phyloP scores from a whole-genome alignment of 2,888 invertebrate genomes.

The Hecatera dysodea region DNA sequence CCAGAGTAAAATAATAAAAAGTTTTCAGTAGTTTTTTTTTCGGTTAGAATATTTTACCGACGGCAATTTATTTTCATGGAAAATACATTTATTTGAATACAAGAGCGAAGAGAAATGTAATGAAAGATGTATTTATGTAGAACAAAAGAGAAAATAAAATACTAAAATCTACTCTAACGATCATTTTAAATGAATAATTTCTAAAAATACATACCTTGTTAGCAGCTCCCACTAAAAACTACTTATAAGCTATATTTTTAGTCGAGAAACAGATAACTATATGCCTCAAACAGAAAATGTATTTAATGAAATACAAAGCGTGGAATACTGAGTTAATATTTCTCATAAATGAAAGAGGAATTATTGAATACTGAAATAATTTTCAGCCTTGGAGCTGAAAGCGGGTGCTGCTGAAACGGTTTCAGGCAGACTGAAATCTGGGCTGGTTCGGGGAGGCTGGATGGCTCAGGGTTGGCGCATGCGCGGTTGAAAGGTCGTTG shows the following conservation, averaged over 20 bases:
- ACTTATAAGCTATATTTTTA: constrained; percentile 88
- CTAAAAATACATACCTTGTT: constrained; percentile 54
- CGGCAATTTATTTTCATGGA: not conserved
- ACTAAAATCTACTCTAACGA: constrained; percentile 56
- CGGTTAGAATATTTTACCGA: not conserved
- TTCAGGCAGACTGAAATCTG: constrained; percentile 76
- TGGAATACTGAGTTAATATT: constrained; percentile 76
- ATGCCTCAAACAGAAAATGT: constrained; percentile 79
- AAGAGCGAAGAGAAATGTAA: constrained; percentile 29
- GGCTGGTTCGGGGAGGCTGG: constrained; percentile 63
- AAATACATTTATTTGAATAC: not conserved
- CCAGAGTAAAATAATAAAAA: constrained; percentile 37
- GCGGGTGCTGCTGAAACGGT: constrained; percentile 62
- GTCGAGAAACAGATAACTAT: constrained; percentile 87
- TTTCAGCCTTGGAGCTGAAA: constrained; percentile 65
- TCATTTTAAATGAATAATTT: not conserved
- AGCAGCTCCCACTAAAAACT: constrained; percentile 71
- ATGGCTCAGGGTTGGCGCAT: constrained; percentile 75
- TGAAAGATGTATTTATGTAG: constrained; percentile 55
- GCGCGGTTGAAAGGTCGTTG: constrained; percentile 83
- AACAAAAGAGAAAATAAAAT: constrained; percentile 47
- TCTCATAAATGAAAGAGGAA: constrained; percentile 84
- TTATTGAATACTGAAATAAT: constrained; percentile 52
- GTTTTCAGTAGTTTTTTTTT: constrained; percentile 24
- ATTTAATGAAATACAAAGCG: constrained; percentile 74